Evolutionary conservation across 2,113 vertebrate genomes (phyloP), one percentile per base, ranked within the genome.

Genomic region (Chitala chitala): DNA sequence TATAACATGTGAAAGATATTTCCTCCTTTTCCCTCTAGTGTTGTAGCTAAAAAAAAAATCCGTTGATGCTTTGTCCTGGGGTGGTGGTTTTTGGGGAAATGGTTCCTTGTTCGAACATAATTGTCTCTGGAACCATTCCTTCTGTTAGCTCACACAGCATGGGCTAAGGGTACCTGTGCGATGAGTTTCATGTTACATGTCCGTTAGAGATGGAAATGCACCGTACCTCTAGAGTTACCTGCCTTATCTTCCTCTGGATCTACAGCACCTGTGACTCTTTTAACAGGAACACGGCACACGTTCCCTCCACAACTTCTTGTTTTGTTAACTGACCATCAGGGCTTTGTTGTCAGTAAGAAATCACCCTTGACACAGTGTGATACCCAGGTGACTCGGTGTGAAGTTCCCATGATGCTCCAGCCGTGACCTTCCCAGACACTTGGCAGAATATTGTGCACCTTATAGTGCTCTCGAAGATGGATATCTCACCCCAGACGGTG

Each of bases 191-290:
- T 85, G 82, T 94, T 94, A 91, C 92, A 88, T 56, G 55, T 85
- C 91, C 92, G 94, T 93, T 91, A 92, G 91, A 92, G 92, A 90
- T 89, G 88, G 87, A 92, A 92, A 91, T 91, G 90, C 91, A 91
- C 89, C 91, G 93, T 93, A 95, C 94, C 90, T 89, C 90, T 91
- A 94, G 92, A 92, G 87, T 90, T 90, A 92, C 90, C 90, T 93
- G 91, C 89, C 90, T 90, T 89, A 91, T 91, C 91, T 91, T 89
- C 90, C 82, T 84, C 92, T 92, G 92, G 92, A 92, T 94, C 94
- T n/a, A 93, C 90, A 82, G 85, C 87, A 91, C 92, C 90, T 90
- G 88, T 83, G 36, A 87, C 82, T 77, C 88, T 89, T 83, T 80
- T 89, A 89, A 83, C 83, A 88, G 86, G 92, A 89, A 90, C 93